Evolutionary conservation across 1,140 invertebrate genomes (phyloP), one percentile per base, ranked within the genome.

Genomic region (Maconellicoccus hirsutus): DNA sequence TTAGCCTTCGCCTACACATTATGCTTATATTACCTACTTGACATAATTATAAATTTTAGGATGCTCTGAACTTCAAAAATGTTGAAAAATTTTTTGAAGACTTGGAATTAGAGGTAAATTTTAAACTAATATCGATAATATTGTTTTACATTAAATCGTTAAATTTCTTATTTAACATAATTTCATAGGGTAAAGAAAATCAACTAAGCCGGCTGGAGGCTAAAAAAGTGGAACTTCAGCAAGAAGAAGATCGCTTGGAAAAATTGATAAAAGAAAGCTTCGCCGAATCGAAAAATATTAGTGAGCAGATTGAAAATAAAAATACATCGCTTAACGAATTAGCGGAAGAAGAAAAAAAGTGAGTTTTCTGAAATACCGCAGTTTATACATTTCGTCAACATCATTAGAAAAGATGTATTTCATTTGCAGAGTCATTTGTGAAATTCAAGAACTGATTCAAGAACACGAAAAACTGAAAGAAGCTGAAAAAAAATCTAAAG

Each of bases 401-500:
- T 39, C 21, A n/a, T n/a, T n/a, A n/a, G n/a, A n/a, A n/a, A 70
- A 39, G 14, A 59, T 71, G 16, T 27, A 59, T 6, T 38, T 38
- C 7, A 38, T 59, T 61, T 23, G 21, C n/a, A 61, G 52, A 26
- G 26, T 27, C 4, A 10, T 61, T 4, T 2, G 6, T 21, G 59
- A 71, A n/a, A 66, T 63, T 19, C 52, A 59, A 61, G 25, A 72
- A 10, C 19, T 70, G 22, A n/a, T 72, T 29, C 38, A 70, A 27
- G 66, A 25, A 27, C 39, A 52, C 23, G 69, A 70, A 59, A 26
- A 26, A 1, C 59, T 70, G 19, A 70, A 59, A 59, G 29, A 69
- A 52, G 23, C 39, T 42, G 72, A 72, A 33, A 70, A 70, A 39
- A 70, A 70, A 26, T 59, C 39, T n/a, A 72, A 72, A 70, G 72